Percentiles rank a stretch among this genome's conserved stretches.
Evolutionary conservation across 2,797 vertebrate genomes (phyloP).

Genomic region (Thamnophis elegans): DNA sequence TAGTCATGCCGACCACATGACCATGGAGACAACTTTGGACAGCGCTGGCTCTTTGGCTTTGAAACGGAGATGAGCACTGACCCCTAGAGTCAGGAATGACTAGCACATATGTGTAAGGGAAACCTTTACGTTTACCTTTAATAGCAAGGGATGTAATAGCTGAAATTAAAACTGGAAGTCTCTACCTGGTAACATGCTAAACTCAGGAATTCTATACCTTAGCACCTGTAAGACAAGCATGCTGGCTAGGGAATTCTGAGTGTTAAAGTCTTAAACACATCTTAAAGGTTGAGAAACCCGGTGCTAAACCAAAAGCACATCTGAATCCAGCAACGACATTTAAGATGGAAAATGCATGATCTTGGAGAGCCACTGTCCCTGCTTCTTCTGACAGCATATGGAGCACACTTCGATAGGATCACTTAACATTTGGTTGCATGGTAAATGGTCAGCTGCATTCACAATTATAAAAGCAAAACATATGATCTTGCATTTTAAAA

Average conservation of each 20-base stretch:
- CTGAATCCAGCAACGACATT: neutral
- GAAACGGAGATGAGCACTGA: too few relatives aligned
- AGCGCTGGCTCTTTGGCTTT: too few relatives aligned
- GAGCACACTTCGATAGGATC: too few relatives aligned
- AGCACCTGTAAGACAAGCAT: neutral
- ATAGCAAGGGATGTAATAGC: neutral
- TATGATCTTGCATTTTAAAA: constrained; percentile 57
- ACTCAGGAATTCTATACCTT: neutral
- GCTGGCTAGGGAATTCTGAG: neutral
- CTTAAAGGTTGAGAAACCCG: neutral
- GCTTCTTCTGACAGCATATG: neutral
- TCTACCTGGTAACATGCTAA: neutral
- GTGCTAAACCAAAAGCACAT: neutral
- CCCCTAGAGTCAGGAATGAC: too few relatives aligned
- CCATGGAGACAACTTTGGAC: too few relatives aligned
- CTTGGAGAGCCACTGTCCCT: neutral
- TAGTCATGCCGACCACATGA: too few relatives aligned
- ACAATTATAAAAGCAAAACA: constrained; percentile 42
- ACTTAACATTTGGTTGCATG: neutral
- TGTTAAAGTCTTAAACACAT: neutral
- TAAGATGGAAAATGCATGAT: neutral
- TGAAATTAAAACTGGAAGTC: neutral
- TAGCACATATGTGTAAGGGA: too few relatives aligned
- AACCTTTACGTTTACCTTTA: neutral
- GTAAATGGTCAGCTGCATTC: neutral